Base-by-base conservation (phyloP, 2,113 vertebrate species). In the Myiozetetes cayanensis region DNA sequence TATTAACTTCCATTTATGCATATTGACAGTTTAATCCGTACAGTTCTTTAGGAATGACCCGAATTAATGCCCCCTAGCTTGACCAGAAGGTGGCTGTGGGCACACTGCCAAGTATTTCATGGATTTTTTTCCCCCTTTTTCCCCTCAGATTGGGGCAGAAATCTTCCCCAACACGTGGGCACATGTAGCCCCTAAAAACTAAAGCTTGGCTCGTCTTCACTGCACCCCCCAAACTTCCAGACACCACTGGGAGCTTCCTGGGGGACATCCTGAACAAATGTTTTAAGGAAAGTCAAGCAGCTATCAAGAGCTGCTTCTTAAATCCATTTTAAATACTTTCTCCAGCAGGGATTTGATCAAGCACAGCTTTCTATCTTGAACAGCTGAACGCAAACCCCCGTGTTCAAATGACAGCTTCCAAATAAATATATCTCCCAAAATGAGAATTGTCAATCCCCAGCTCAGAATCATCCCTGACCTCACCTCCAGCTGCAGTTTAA, bases 281-380 rank as follows among this genome's bases (percentile, higher is more conserved):
- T 11, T 74, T 11, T 43, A 74, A 10, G 9, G 30, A 31, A 76
- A 66, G n/a, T 8, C 13, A 20, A 20, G 19, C 0, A 41, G 0
- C 25, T 35, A 5, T 10, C 44, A 13, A 28, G 15, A 62, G 25
- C 47, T 73, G 33, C 28, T 83, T 14, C 59, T 63, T 37, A 52
- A 41, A 41, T 41, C 12, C 39, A 41, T 41, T 41, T 41, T 41
- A 41, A 41, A 41, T 41, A 41, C 39, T 41, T 41, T 41, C 39
- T 41, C 39, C 62, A 65, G 79, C 75, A 81, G 3, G 37, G 68
- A 67, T 84, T 90, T 86, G 5, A 78, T 70, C 53, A 74, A 95
- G 70, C 4, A 1, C 73, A 90, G 72, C 61, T 50, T 93, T 50
- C 93, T 94, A 56, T 87, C 93, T 92, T 55, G 67, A 92, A 68